Base-by-base conservation (phyloP, 2,797 vertebrate species). In the Selene dorsalis region DNA sequence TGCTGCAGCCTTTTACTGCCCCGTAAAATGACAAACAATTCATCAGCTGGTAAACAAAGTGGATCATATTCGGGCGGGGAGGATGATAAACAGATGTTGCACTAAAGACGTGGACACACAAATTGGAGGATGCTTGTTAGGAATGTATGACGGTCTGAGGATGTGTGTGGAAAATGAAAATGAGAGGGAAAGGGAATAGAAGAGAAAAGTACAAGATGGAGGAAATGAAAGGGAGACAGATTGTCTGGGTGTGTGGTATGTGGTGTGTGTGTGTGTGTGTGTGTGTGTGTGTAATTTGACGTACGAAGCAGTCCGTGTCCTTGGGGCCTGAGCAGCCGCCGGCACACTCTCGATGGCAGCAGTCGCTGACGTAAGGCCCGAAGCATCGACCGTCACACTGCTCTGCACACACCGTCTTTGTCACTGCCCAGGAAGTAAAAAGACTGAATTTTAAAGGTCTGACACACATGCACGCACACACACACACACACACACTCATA, bases 341-440 rank as follows among this genome's bases (percentile, higher is more conserved):
- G 1, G 97, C 98, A 0, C 98, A 99, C 85, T 98, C 97, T 0
- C 96, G 95, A 73, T 99, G 97, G 89, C 98, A 99, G 92, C 98
- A 99, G 94, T 98, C 96, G 0, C 97, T 99, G 92, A 99, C 96
- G n/a, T 96, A 98, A 30, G 97, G 96, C 55, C 98, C 97, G 0
- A 97, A 98, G 92, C 98, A 99, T 73, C 97, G 96, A 55, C 97
- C 96, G 30, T 99, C 98, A 75, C 98, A 99, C 91, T 99, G 98
- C 88, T 99, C 97, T 0, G 97, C 98, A 66, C 98, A 99, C 90
- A 99, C 97, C 0, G 97, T 98, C 94, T 97, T 98, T 1, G 97
- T 99, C 91, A 99, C 98, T 99, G 89, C 58, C 59, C 64, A 35
- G 74, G 72, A 62, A 81, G 64, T 52, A 43, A 68, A 75, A 60